Conservation (phyloP, 2,113 vertebrate genomes). For the Gavia stellata region DNA sequence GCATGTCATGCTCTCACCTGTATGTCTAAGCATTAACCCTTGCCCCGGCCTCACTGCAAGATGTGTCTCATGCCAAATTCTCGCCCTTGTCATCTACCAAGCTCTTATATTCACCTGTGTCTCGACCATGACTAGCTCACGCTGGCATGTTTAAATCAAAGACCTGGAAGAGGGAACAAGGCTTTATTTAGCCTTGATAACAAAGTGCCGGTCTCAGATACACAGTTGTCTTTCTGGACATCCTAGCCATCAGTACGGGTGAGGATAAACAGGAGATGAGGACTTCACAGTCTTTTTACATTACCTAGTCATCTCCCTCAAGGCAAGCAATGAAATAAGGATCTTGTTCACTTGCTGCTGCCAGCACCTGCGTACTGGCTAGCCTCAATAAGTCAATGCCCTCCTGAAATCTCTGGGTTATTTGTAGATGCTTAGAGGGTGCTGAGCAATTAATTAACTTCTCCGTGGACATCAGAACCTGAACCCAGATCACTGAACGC, state of each 20-base stretch:
- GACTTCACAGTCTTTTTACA: background rate
- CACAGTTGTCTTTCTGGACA: background rate
- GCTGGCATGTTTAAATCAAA: background rate
- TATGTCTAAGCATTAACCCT: background rate
- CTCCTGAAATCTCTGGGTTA: background rate
- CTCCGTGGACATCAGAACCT: background rate
- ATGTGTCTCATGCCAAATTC: background rate
- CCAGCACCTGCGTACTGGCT: background rate
- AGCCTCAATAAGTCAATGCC: background rate
- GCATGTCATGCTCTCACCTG: rapidly evolving
- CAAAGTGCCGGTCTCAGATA: background rate
- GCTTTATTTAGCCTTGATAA: background rate
- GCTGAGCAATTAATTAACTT: background rate
- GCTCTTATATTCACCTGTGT: background rate
- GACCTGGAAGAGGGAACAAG: background rate
- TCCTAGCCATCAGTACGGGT: rapidly evolving
- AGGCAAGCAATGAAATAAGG: background rate
- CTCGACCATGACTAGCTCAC: background rate
- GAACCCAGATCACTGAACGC: background rate
- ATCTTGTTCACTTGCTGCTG: background rate
- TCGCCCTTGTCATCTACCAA: background rate
- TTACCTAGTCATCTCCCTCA: background rate
- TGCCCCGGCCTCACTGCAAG: background rate
- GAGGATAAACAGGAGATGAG: background rate
- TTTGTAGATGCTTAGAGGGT: background rate